Conservation (phyloP, 2,888 invertebrate species). For the Metalampra italica region DNA sequence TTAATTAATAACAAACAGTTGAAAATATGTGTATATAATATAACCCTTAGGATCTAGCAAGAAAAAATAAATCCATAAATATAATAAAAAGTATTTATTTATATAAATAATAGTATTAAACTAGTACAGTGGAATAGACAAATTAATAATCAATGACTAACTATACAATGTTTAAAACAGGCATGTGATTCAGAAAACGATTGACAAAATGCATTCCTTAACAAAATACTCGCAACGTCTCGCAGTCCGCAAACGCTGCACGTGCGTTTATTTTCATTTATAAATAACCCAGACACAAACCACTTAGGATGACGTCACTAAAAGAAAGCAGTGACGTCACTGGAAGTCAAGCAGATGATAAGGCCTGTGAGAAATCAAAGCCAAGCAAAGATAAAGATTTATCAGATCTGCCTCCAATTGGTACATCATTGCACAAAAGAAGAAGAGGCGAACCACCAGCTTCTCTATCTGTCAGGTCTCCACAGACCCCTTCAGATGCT, state of each 20-base stretch:
- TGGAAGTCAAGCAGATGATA: conserved; percentile 20
- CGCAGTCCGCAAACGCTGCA: conserved; percentile 37
- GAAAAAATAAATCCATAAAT: not conserved
- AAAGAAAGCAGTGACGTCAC: conserved; percentile 57
- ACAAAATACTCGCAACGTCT: conserved; percentile 37
- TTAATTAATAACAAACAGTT: too few species aligned
- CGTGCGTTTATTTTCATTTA: conserved; percentile 70
- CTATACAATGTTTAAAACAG: not conserved
- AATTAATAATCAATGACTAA: not conserved
- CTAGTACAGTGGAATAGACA: not conserved
- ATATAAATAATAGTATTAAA: not conserved
- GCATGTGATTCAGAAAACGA: conserved; percentile 7
- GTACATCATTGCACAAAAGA: conserved; percentile 65
- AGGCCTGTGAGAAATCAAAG: conserved; percentile 22
- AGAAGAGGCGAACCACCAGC: conserved; percentile 66
- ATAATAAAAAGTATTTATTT: not conserved
- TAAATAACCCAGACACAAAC: conserved; percentile 55
- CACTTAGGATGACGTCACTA: conserved; percentile 54
- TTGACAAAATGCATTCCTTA: conserved; percentile 59
- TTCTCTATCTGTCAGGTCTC: conserved; percentile 54
- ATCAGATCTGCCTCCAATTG: conserved; percentile 59
- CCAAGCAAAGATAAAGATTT: conserved; percentile 37
- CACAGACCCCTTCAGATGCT: conserved; percentile 59
- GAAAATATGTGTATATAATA: too few species aligned
- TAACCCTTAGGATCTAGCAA: not conserved